Conservation (phyloP, 2,888 invertebrate genomes). For the Agrochola litura region DNA sequence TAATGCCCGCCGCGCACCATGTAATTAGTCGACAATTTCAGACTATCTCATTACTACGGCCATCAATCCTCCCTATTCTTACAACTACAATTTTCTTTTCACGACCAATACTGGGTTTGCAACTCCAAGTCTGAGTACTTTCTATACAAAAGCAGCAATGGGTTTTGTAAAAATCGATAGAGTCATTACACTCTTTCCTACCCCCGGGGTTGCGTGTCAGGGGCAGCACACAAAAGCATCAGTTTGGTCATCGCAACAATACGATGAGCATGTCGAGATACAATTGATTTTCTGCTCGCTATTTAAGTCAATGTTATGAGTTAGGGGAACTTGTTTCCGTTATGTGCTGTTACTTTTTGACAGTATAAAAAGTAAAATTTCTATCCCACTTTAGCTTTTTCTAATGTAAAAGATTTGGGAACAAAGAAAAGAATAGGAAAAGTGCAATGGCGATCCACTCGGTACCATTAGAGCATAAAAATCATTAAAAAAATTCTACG, state of each 20-base stretch:
- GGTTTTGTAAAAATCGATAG: conserved; percentile 33
- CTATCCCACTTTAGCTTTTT: neutral
- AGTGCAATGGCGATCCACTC: neutral
- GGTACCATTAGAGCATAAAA: neutral
- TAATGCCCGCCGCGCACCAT: conserved; percentile 80
- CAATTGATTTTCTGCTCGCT: conserved; percentile 81
- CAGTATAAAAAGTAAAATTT: conserved; percentile 34
- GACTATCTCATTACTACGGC: conserved; percentile 71
- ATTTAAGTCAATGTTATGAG: conserved; percentile 74
- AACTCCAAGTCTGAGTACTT: neutral
- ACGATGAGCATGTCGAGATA: conserved; percentile 79
- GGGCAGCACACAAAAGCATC: conserved; percentile 78
- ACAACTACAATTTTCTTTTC: conserved; percentile 17
- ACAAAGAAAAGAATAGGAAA: neutral
- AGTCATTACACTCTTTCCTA: conserved; percentile 27
- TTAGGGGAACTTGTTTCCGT: conserved; percentile 69
- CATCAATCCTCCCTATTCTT: conserved; percentile 52
- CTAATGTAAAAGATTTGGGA: neutral
- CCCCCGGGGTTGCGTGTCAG: conserved; percentile 74
- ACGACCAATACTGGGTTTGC: conserved; percentile 60
- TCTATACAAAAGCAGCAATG: conserved; percentile 63
- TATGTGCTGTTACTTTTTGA: conserved; percentile 43
- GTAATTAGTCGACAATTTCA: conserved; percentile 85
- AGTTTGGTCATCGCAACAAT: conserved; percentile 79
- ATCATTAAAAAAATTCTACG: neutral